A percentile compares a stretch with the other conserved stretches of the same genome.
Conservation (phyloP, 92 coral and sea anemone species). For the Porites divaricata region DNA sequence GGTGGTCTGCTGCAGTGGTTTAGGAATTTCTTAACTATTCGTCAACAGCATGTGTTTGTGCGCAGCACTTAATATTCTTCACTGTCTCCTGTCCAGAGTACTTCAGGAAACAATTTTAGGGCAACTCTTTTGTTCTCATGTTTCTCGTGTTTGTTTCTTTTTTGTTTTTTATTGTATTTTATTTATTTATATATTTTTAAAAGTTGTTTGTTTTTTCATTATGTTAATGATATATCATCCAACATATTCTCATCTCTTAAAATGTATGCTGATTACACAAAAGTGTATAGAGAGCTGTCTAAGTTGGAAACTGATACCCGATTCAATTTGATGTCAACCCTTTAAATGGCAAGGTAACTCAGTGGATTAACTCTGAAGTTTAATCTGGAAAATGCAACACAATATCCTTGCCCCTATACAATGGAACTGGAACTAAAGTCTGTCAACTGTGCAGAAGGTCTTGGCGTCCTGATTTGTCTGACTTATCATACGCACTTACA, state of each 20-base stretch:
- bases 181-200: too few species aligned
- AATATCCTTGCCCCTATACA: slow-evolving; percentile 7
- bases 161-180: too few species aligned
- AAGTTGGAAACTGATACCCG: slow-evolving; percentile 12
- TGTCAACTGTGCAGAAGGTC: slow-evolving; percentile 35
- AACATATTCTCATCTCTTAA: slow-evolving; percentile 12
- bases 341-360: slow-evolving; percentile 3
- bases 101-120: slow-evolving; percentile 51
- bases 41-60: slow-evolving; percentile 29
- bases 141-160: too few species aligned
- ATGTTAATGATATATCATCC: slow-evolving; percentile 32
- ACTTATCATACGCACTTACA: background rate
- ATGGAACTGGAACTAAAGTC: slow-evolving; percentile 5
- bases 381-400: background rate
- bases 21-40: slow-evolving; percentile 20
- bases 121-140: too few species aligned
- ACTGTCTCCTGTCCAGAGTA: slow-evolving; percentile 39
- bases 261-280: slow-evolving; percentile 47
- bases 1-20: slow-evolving; percentile 33
- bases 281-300: slow-evolving; percentile 36
- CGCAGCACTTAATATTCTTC: slow-evolving; percentile 18
- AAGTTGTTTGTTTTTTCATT: slow-evolving; percentile 32
- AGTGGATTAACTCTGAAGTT: too few species aligned
- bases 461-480: slow-evolving; percentile 7
- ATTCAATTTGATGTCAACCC: slow-evolving; percentile 26